Percentiles rank a stretch among this genome's conserved stretches.
Evolutionary conservation across 2,797 vertebrate species (phyloP).

Genomic region (Mallotus villosus): DNA sequence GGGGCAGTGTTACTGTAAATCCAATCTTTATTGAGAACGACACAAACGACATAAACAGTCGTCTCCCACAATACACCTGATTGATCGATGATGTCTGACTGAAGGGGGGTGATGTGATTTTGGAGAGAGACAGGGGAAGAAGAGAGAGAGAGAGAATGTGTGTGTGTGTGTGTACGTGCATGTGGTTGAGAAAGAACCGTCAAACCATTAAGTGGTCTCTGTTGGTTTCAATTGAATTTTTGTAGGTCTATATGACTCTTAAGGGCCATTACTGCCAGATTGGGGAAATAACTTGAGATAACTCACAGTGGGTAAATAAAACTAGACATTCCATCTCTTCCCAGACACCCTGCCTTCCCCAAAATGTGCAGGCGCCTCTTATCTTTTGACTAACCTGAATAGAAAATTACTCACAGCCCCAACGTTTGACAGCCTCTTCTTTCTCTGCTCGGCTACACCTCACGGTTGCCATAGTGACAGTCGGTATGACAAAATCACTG

Average conservation of each 20-base stretch:
- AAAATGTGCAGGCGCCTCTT: not conserved
- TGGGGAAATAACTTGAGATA: not conserved
- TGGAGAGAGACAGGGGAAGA: not conserved
- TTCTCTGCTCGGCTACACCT: constrained; percentile 36
- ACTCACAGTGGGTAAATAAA: not conserved
- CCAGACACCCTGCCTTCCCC: not conserved
- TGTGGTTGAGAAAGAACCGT: too few species aligned
- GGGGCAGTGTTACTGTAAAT: constrained; percentile 79
- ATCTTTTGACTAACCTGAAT: not conserved
- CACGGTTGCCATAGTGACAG: constrained; percentile 31
- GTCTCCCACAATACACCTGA: constrained; percentile 44
- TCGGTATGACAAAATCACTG: too few species aligned
- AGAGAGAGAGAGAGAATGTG: not conserved
- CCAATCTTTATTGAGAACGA: constrained; percentile 80
- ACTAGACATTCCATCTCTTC: too few species aligned
- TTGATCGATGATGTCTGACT: constrained; percentile 43
- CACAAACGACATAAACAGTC: constrained; percentile 58
- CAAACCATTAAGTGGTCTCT: constrained; percentile 14
- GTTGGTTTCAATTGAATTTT: constrained; percentile 66
- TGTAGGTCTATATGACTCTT: constrained; percentile 58
- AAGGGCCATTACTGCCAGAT: constrained; percentile 22
- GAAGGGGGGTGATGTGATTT: constrained; percentile 13
- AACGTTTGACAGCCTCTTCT: not conserved
- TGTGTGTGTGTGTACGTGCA: constrained; percentile 12
- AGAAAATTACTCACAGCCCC: constrained; percentile 51